Percentiles rank a stretch among this genome's conserved stretches.
phyloP scores from a whole-genome alignment of 2,113 vertebrate genomes.

The Scopus umbretta region DNA sequence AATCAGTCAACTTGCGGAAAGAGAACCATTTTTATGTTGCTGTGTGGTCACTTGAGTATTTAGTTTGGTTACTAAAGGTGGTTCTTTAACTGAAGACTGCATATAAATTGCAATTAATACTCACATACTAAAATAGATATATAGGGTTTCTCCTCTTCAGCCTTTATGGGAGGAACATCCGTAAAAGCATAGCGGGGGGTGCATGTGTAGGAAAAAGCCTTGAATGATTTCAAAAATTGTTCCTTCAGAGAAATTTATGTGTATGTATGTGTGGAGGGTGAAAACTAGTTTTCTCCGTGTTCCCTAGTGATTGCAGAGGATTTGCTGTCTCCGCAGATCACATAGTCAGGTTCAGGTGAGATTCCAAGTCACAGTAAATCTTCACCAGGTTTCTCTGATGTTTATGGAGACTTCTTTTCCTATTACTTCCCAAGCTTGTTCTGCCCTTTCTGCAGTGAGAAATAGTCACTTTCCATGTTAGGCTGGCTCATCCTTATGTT shows the following conservation, averaged over 20 bases:
- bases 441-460: background rate
- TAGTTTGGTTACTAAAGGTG: background rate
- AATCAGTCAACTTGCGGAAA: background rate
- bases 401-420: background rate
- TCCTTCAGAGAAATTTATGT: background rate
- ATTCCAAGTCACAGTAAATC: background rate
- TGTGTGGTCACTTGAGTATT: background rate
- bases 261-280: background rate
- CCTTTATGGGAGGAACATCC: background rate
- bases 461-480: background rate
- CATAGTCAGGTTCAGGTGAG: background rate
- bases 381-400: background rate
- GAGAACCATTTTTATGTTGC: background rate
- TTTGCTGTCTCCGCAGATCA: background rate
- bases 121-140: background rate
- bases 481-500: background rate
- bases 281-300: background rate
- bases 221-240: background rate
- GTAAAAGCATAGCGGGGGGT: background rate
- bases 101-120: background rate
- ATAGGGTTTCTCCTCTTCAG: background rate
- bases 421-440: background rate
- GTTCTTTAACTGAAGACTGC: background rate
- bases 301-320: background rate
- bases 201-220: background rate